These are phyloP conservation scores for Lacerta bilineata DNA, from an alignment of 2,797 vertebrate species.

Conservation along the genomic window DNA sequence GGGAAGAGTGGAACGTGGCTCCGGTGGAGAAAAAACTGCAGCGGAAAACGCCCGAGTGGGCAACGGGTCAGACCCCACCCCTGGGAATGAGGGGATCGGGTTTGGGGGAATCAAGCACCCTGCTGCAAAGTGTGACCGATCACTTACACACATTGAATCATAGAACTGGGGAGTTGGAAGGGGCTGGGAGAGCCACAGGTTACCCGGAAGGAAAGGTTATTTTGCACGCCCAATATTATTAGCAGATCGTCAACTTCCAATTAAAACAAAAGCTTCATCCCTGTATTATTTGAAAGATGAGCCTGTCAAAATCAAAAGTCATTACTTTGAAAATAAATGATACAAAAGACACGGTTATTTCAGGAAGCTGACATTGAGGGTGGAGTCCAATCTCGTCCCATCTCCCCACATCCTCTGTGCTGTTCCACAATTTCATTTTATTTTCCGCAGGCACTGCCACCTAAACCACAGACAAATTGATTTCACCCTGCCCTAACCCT, in stretches of 20 bases:
- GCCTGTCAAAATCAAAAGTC: background rate
- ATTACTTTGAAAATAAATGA: background rate
- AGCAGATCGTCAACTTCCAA: too few species aligned
- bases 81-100: too few species aligned
- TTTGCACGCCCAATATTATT: background rate
- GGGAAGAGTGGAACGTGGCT: too few species aligned
- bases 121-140: background rate
- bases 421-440: slow-evolving; percentile 13
- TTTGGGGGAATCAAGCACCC: background rate
- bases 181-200: background rate
- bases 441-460: too few species aligned
- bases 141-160: too few species aligned
- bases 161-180: too few species aligned
- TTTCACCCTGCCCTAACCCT: background rate
- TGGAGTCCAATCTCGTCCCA: too few species aligned
- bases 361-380: background rate
- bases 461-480: too few species aligned
- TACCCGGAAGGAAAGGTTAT: background rate
- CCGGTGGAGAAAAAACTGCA: background rate
- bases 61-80: background rate
- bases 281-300: background rate
- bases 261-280: too few species aligned
- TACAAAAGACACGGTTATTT: background rate
- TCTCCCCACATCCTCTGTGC: too few species aligned
- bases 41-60: background rate